A percentile compares a stretch with the other conserved stretches of the same genome.
These are phyloP conservation scores for Malacosoma neustria DNA, from an alignment of 2,888 invertebrate species.

Conservation along the genomic window DNA sequence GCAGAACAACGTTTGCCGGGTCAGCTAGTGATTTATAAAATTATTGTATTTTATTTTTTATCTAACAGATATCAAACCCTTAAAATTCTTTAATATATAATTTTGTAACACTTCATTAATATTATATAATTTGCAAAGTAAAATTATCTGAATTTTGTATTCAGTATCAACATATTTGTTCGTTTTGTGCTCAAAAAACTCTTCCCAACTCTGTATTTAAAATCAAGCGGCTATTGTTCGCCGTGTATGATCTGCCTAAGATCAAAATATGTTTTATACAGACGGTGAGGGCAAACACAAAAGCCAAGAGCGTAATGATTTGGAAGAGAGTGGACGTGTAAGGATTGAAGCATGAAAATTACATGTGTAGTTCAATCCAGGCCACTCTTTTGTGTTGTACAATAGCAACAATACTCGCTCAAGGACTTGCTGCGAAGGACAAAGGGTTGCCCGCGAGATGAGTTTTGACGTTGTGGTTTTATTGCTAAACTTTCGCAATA, in stretches of 20 bases:
- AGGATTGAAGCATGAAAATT: conserved; percentile 66
- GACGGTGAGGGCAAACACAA: conserved; percentile 44
- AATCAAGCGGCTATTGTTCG: neutral
- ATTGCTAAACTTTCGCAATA: conserved; percentile 16
- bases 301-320: conserved; percentile 68
- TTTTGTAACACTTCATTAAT: too few relatives aligned
- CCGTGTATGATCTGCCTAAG: neutral
- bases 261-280: conserved; percentile 1
- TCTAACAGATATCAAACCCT: too few relatives aligned
- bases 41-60: too few relatives aligned
- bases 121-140: too few relatives aligned
- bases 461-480: conserved; percentile 4
- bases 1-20: too few relatives aligned
- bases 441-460: conserved; percentile 47
- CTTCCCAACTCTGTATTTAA: too few relatives aligned
- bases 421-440: conserved; percentile 63
- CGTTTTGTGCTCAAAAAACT: too few relatives aligned
- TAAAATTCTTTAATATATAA: too few relatives aligned
- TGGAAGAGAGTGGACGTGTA: conserved; percentile 66
- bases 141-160: too few relatives aligned
- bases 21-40: too few relatives aligned
- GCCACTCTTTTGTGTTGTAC: conserved; percentile 58
- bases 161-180: too few relatives aligned
- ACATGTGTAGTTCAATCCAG: conserved; percentile 60
- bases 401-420: conserved; percentile 58